phyloP scores from a whole-genome alignment of 2,888 invertebrate species.

The Erynnis tages region DNA sequence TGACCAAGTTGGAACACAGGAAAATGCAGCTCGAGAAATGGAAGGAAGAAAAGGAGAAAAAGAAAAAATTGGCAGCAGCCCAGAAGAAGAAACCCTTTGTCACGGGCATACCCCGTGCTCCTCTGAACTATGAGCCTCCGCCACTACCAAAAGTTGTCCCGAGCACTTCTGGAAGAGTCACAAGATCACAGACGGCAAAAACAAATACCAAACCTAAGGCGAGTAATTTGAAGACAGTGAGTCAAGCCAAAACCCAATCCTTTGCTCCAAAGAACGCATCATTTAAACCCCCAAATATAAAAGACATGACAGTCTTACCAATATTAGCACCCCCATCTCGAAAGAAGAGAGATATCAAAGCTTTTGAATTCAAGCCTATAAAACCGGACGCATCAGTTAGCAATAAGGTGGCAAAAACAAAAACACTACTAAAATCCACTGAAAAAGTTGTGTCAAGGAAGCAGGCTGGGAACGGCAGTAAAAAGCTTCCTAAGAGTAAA shows the following conservation, averaged over 20 bases:
- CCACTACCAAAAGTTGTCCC: constrained; percentile 51
- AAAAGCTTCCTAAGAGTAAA: too few species aligned
- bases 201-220: constrained; percentile 21
- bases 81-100: constrained; percentile 69
- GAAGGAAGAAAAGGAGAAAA: constrained; percentile 67
- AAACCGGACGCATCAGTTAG: neutral
- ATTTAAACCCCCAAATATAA: constrained; percentile 72
- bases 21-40: constrained; percentile 64
- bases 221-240: constrained; percentile 13
- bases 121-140: constrained; percentile 51
- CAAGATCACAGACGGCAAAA: constrained; percentile 55
- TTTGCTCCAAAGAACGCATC: constrained; percentile 79
- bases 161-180: constrained; percentile 60
- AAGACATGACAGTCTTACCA: constrained; percentile 45
- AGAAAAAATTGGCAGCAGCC: constrained; percentile 52
- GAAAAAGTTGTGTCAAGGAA: too few species aligned
- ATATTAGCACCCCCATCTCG: constrained; percentile 34
- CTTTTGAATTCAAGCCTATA: constrained; percentile 6
- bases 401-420: constrained; percentile 27
- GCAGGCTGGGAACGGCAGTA: too few species aligned
- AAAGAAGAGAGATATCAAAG: neutral
- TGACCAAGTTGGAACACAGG: constrained; percentile 52
- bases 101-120: constrained; percentile 50
- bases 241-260: constrained; percentile 40
- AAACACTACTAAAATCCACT: too few species aligned